These are phyloP conservation scores for Drosophila carrolli DNA, from an alignment of 1,140 invertebrate species.

Conservation along the genomic window DNA sequence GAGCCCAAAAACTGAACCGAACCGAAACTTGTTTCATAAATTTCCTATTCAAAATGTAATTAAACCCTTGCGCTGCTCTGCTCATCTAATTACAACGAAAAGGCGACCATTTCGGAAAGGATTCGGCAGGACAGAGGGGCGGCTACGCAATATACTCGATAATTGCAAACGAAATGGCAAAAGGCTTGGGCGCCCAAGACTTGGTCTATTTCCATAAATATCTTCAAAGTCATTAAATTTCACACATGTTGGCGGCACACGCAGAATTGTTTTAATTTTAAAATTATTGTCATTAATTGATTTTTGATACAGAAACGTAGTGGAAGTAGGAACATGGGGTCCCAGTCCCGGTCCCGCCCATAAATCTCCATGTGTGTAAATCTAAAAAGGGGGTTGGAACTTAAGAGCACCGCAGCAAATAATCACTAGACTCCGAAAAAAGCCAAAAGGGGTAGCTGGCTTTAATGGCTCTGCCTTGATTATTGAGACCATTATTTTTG, in stretches of 20 bases:
- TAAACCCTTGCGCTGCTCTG: slow-evolving; percentile 74
- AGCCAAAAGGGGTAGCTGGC: slow-evolving; percentile 35
- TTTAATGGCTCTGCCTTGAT: slow-evolving; percentile 70
- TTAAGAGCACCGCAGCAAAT: slow-evolving; percentile 25
- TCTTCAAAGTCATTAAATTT: slow-evolving; percentile 83
- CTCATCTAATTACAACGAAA: slow-evolving; percentile 81
- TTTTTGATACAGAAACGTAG: slow-evolving; percentile 66
- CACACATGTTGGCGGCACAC: slow-evolving; percentile 75
- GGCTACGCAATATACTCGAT: slow-evolving; percentile 71
- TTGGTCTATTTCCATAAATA: slow-evolving; percentile 73
- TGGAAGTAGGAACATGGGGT: not conserved
- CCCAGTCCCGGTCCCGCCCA: slow-evolving; percentile 6
- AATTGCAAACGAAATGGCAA: slow-evolving; percentile 75
- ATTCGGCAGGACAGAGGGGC: slow-evolving; percentile 16
- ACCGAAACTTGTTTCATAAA: slow-evolving; percentile 80
- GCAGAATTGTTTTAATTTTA: slow-evolving; percentile 81
- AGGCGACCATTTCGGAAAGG: slow-evolving; percentile 39
- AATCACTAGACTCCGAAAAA: slow-evolving; percentile 37
- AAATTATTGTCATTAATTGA: slow-evolving; percentile 83
- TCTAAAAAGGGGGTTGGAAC: slow-evolving; percentile 19
- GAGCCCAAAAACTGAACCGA: slow-evolving; percentile 41
- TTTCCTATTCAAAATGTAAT: slow-evolving; percentile 83
- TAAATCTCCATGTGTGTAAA: slow-evolving; percentile 70
- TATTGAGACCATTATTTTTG: slow-evolving; percentile 83
- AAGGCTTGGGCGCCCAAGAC: slow-evolving; percentile 7